Evolutionary conservation across 2,797 vertebrate species (phyloP), one percentile per base, ranked within the genome.

Genomic region (Crocodylus rhombifer): DNA sequence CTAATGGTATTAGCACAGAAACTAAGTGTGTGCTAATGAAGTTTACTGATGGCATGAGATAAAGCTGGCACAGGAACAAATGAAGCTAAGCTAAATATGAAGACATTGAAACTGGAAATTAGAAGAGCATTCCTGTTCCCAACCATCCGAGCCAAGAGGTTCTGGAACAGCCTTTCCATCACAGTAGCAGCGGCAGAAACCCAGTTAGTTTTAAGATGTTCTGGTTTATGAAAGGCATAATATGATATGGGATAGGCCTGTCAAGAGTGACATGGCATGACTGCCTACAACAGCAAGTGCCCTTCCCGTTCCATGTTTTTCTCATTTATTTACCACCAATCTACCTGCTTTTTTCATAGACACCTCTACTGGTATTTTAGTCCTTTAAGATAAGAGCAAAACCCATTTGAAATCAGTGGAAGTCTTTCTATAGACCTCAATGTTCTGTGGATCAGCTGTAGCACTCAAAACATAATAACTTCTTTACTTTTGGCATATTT

Each of bases 371-470:
- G 79, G 16, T 87, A 90, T 93, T 96, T 92, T 95, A 85, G 26
- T 95, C 86, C 18, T 74, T 71, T 94, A 93, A 91, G 93, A 95
- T 86, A 84, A 87, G 91, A 93, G 95, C 93, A 94, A 96, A 96
- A 65, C 87, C 69, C 88, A 84, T 93, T 84, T 92, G 94, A 86
- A 63, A 93, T 82, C 94, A 87, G 74, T 89, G 79, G 86, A 93
- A 94, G 81, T 28, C 90, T 91, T 94, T 91, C 92, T 88, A 81
- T 77, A 95, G 90, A 63, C 90, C 89, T 65, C 88, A 91, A 67
- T 0, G 5, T 86, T 77, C 4, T 82, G 25, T 96, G 93, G 93
- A 95, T 87, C 77, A 74, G 95, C 94, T 94, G 92, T 23, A 88
- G 58, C 86, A 91, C 86, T 89, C 75, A 33, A 82, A 84, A 89